Percentiles rank a stretch among this genome's conserved stretches.
phyloP scores from a whole-genome alignment of 2,113 vertebrate species.

The Morone chrysops region DNA sequence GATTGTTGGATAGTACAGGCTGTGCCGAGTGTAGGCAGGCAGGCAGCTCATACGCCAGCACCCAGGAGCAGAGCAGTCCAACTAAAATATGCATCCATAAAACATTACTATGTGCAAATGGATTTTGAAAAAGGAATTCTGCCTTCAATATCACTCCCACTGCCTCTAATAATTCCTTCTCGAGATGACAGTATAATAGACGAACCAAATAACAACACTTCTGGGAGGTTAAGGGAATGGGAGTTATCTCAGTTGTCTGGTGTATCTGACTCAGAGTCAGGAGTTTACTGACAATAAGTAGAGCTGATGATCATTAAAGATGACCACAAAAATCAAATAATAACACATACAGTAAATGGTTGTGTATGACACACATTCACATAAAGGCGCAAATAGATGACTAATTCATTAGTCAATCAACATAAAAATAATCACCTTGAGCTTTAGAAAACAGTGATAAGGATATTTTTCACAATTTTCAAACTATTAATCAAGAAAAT shows the following conservation, averaged over 20 bases:
- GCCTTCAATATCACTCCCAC: slow-evolving; percentile 23
- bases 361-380: neutral
- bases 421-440: too few species aligned
- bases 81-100: slow-evolving; percentile 55
- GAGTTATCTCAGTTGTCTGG: slow-evolving; percentile 13
- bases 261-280: slow-evolving; percentile 19
- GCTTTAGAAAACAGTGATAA: too few species aligned
- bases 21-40: slow-evolving; percentile 55
- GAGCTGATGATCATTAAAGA: slow-evolving; percentile 5
- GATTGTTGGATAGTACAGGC: slow-evolving; percentile 58
- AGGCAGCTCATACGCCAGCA: slow-evolving; percentile 36
- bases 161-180: slow-evolving; percentile 18
- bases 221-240: slow-evolving; percentile 10
- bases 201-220: slow-evolving; percentile 16
- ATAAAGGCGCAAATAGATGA: neutral
- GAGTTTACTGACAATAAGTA: slow-evolving; percentile 37
- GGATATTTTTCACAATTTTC: too few species aligned
- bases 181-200: slow-evolving; percentile 32
- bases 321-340: neutral
- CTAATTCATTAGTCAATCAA: too few species aligned
- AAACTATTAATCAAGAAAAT: neutral
- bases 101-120: slow-evolving; percentile 50
- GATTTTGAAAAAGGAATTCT: slow-evolving; percentile 44
- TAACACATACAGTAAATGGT: neutral
- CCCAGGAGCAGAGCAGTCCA: slow-evolving; percentile 32